Evolutionary conservation across 2,113 vertebrate genomes (phyloP), one percentile per base, ranked within the genome.

Genomic region (Delphinapterus leucas): DNA sequence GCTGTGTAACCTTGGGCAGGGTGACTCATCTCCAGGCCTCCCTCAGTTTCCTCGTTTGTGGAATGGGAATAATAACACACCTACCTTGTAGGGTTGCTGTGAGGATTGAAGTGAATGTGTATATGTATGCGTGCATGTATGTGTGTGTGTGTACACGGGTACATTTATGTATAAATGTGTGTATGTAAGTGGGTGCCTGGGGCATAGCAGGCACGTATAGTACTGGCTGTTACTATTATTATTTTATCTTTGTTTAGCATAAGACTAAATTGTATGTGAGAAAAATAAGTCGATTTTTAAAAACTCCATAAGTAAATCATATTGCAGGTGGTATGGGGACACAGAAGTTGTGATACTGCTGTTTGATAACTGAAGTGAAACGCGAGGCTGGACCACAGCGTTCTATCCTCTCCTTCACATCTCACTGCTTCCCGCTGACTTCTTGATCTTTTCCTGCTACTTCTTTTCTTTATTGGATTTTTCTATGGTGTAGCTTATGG

Each of bases 171-270:
- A 3, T 41, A 63, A 38, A 58, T 23, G 8, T 20, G 3, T 14
- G 18, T 18, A 8, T 44, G 26, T 55, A 18, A 86, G 63, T 26
- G n/a, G 10, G 5, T 61, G 18, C n/a, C 28, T 33, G 88, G 53
- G 8, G 84, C 47, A 33, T 5, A n/a, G 53, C 49, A 61, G n/a
- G 11, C 15, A 58, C 9, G 21, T 61, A 41, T 28, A 70, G 53
- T n/a, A 31, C 9, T 76, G 6, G 73, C 17, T 71, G 28, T 93
- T 77, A 71, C 33, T 79, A 3, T 58, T 65, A 38, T 63, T 90
- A 73, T 74, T 87, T 86, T 88, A 63, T 63, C 77, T 79, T 84
- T 83, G 23, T 49, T 71, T 76, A 86, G 49, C 33, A 13, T 70
- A 76, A 85, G 38, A 23, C 31, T 90, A 76, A 71, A 80, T 80